Evolutionary conservation across 2,888 invertebrate genomes (phyloP).

Genomic region (Anarsia innoxiella): DNA sequence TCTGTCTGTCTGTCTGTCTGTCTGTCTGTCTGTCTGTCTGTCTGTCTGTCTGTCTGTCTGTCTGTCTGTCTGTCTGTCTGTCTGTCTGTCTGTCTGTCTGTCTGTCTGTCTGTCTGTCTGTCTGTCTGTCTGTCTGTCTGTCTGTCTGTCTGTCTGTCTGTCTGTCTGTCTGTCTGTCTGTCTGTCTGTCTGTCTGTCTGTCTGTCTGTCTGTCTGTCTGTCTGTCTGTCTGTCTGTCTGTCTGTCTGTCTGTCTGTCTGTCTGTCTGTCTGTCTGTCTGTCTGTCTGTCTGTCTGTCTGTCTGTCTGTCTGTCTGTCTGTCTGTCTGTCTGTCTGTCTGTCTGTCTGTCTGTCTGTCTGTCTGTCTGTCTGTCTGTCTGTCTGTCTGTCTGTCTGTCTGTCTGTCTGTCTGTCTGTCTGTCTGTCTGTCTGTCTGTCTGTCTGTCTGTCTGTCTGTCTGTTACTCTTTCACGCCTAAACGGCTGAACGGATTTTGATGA

Average conservation of each 20-base stretch:
- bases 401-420: conserved; percentile 1
- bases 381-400: conserved; percentile 1
- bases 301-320: conserved; percentile 1
- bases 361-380: conserved; percentile 1
- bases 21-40: conserved; percentile 1
- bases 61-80: conserved; percentile 1
- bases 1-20: conserved; percentile 1
- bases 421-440: conserved; percentile 1
- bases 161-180: conserved; percentile 1
- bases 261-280: conserved; percentile 1
- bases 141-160: conserved; percentile 1
- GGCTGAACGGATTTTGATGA: too few relatives aligned
- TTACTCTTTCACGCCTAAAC: too few relatives aligned
- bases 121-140: conserved; percentile 1
- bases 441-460: too few relatives aligned
- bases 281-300: conserved; percentile 1
- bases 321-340: conserved; percentile 1
- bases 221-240: conserved; percentile 1
- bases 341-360: conserved; percentile 1
- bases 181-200: conserved; percentile 1
- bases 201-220: conserved; percentile 1
- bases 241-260: conserved; percentile 1
- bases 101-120: conserved; percentile 1
- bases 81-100: conserved; percentile 1
- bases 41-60: conserved; percentile 1